Base-by-base conservation (phyloP, 2,113 vertebrate genomes). In the Muscicapa adusta region DNA sequence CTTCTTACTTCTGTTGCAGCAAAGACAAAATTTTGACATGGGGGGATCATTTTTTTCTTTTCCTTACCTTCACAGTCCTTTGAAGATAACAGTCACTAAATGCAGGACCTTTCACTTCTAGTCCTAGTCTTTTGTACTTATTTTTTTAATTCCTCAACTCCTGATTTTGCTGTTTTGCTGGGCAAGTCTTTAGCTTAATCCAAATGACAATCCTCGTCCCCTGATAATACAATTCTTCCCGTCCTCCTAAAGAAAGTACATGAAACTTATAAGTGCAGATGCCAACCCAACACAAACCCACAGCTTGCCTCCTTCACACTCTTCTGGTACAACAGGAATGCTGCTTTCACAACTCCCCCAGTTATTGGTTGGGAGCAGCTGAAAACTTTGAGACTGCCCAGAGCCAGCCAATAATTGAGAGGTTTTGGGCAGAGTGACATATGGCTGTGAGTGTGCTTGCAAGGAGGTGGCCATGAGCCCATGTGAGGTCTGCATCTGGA, bases 101-200 rank as follows among this genome's bases (percentile, higher is more conserved):
- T 84, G 76, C 45, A 78, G 75, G 67, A 73, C 73, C 62, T 96
- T 72, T 94, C 68, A 90, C 62, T 95, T 95, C 85, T 80, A 94
- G 75, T 77, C 40, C 78, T 85, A 95, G 79, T 95, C 66, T 89
- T 93, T 71, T 60, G 53, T 85, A 85, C 75, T 91, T 92, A 92
- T 65, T 80, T 96, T 94, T 94, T 92, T 78, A 93, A 53, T 43
- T 94, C 48, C 87, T 95, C 65, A 87, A 71, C 75, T 89, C 83
- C 93, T 93, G 79, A 93, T 72, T 96, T 91, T 86, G 90, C 78
- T 96, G 88, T 95, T 95, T 63, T 96, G 84, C 93, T 88, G 93
- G 84, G 26, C 73, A 93, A 89, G 65, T 86, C 68, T 91, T 96
- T 92, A 95, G 78, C 77, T 96, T 95, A 95, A 61, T 95, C 60